Percentiles rank a stretch among this genome's conserved stretches.
These are phyloP conservation scores for Diplodus sargus DNA, from an alignment of 2,797 vertebrate genomes.

Conservation along the genomic window DNA sequence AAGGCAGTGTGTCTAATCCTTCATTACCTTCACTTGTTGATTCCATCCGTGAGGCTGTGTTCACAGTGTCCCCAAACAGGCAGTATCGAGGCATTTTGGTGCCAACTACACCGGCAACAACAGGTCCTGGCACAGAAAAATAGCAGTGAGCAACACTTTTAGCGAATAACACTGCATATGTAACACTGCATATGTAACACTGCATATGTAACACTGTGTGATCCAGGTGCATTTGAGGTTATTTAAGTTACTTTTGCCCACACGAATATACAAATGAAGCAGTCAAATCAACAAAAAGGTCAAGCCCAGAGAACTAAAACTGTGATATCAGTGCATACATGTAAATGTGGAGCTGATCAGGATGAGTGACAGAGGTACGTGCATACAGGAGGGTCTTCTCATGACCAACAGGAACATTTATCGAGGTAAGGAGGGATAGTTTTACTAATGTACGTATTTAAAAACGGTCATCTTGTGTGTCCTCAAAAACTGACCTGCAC, in stretches of 20 bases:
- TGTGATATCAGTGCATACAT: too few relatives aligned
- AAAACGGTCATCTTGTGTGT: neutral
- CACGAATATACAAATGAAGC: too few relatives aligned
- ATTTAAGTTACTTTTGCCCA: neutral
- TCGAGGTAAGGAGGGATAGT: too few relatives aligned
- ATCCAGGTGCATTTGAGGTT: too few relatives aligned
- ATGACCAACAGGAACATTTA: too few relatives aligned
- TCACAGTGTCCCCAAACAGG: conserved; percentile 88
- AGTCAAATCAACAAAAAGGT: too few relatives aligned
- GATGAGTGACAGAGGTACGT: too few relatives aligned
- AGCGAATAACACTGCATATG: neutral
- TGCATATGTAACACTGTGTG: neutral
- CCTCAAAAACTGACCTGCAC: neutral
- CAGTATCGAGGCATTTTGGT: conserved; percentile 90
- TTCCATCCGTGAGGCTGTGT: conserved; percentile 89
- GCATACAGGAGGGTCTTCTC: too few relatives aligned
- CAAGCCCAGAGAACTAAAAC: too few relatives aligned
- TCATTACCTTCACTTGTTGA: conserved; percentile 87
- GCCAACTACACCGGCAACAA: conserved; percentile 88
- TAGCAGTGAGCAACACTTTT: neutral
- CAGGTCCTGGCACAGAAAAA: conserved; percentile 76
- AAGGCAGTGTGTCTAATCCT: conserved; percentile 1
- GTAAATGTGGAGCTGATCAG: too few relatives aligned
- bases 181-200: neutral
- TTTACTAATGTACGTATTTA: neutral